These are phyloP conservation scores for Flexamia atlantica DNA, from an alignment of 2,888 invertebrate species.

Conservation along the genomic window DNA sequence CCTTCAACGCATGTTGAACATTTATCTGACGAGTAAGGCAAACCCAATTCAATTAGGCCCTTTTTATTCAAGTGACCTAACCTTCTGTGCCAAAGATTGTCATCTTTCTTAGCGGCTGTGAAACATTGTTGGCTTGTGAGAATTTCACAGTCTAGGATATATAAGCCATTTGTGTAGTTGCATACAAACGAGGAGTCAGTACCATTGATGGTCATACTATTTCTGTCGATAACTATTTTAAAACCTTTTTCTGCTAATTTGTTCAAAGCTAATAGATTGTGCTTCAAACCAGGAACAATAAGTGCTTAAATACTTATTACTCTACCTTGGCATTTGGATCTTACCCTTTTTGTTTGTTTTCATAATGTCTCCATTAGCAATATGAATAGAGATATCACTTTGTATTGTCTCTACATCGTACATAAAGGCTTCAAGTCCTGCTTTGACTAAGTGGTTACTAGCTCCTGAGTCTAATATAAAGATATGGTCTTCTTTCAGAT, in stretches of 20 bases:
- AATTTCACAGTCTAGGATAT: conserved; percentile 37
- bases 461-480: not conserved
- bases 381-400: conserved; percentile 21
- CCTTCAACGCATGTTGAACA: conserved; percentile 31
- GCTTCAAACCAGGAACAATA: conserved; percentile 22
- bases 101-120: not conserved
- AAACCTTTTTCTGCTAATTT: not conserved
- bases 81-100: conserved; percentile 52
- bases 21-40: conserved; percentile 12
- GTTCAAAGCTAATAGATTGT: conserved; percentile 43
- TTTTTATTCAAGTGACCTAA: conserved; percentile 52
- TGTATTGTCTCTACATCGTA: not conserved
- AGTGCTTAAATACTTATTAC: conserved; percentile 10
- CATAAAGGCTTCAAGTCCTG: conserved; percentile 17
- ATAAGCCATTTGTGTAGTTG: conserved; percentile 35
- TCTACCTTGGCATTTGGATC: not conserved
- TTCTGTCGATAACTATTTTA: not conserved
- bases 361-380: conserved; percentile 32
- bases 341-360: conserved; percentile 26
- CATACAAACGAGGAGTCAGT: conserved; percentile 28
- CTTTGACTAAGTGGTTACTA: not conserved
- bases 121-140: not conserved
- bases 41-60: conserved; percentile 14
- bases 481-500: too few species aligned
- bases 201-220: conserved; percentile 2